These are phyloP conservation scores for Callaeas wilsoni DNA, from an alignment of 2,113 vertebrate genomes.

Conservation along the genomic window DNA sequence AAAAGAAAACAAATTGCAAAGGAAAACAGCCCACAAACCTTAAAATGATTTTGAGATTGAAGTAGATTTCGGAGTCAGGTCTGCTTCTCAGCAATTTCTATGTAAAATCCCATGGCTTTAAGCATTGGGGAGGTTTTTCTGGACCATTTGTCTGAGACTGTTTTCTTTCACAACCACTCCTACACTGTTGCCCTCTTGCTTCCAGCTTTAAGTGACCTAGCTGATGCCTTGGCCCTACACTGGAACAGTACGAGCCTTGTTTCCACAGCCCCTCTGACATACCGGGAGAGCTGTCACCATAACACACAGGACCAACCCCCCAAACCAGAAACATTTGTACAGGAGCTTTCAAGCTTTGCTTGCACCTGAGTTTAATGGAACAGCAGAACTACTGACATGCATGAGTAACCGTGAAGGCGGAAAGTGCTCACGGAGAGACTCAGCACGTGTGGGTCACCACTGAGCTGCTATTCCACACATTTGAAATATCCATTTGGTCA, in stretches of 20 bases:
- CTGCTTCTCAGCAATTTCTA: background rate
- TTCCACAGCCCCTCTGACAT: background rate
- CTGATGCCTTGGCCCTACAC: background rate
- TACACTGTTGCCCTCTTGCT: background rate
- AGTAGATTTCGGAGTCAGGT: background rate
- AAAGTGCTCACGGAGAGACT: background rate
- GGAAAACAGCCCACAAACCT: background rate
- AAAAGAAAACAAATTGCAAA: background rate
- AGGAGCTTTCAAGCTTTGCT: background rate
- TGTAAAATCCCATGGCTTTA: background rate
- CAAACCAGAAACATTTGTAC: background rate
- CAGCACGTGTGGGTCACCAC: no score
- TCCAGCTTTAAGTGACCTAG: background rate
- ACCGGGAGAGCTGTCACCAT: background rate
- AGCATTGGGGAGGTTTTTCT: fast-evolving
- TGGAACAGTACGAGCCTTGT: background rate
- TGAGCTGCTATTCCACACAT: background rate
- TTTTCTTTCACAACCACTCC: background rate
- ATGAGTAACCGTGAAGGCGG: background rate
- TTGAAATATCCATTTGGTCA: background rate
- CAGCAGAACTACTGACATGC: background rate
- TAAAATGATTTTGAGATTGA: background rate
- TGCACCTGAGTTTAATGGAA: background rate
- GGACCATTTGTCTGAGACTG: background rate
- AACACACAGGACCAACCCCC: background rate